Evolutionary conservation across 2,888 invertebrate species (phyloP), one percentile per base, ranked within the genome.

Genomic region (Caprella mutica): DNA sequence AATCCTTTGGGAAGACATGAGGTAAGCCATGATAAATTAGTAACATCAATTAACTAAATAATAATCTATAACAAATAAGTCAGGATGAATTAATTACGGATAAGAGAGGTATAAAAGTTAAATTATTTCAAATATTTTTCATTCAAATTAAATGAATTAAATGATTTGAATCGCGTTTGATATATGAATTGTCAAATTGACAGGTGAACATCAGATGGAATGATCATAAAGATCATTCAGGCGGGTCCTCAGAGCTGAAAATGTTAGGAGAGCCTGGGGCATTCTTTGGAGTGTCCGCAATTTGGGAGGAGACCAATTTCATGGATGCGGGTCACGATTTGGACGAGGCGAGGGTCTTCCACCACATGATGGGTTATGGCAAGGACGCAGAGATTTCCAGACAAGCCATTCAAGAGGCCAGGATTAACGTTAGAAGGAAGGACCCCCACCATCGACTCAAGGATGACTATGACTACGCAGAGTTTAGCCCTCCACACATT

Each of bases 151-250:
- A n/a, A n/a, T n/a, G n/a, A n/a, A n/a, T n/a, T n/a, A n/a, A n/a
- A n/a, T n/a, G n/a, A n/a, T n/a, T n/a, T n/a, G n/a, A n/a, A n/a
- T n/a, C n/a, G n/a, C n/a, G n/a, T n/a, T 35, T 35, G 35, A 35
- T 35, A 35, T 35, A 12, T 12, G 35, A 35, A 9, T 14, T 17
- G 14, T 14, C n/a, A n/a, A n/a, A n/a, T 3, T 56, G 26, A 38
- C 66, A 77, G 74, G 74, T 77, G 38, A 70, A 69, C 50, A 68
- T 78, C 40, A 68, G 69, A 30, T 69, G 79, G 26, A 78, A 78
- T 67, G 73, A 74, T 50, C 75, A 76, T 12, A 79, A 79, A 68
- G 79, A 79, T 66, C 75, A 77, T 67, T 74, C 74, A 8, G 74
- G 75, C 23, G 74, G 77, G 65, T 73, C 74, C 2, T 72, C 78